These are phyloP conservation scores for Bradysia coprophila DNA, from an alignment of 1,140 invertebrate species.

Conservation along the genomic window DNA sequence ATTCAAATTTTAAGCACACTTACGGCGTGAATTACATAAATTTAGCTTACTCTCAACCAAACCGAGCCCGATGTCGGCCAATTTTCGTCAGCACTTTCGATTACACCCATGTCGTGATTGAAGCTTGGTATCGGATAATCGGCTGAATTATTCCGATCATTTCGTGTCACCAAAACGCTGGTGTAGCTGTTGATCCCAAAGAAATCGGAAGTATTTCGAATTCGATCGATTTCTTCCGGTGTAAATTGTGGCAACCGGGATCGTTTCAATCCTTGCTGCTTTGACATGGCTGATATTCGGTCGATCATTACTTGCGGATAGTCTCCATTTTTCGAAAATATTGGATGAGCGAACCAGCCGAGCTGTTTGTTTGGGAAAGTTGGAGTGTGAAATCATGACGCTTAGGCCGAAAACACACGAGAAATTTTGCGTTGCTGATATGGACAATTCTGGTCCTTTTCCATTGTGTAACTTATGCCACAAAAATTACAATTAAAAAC, in stretches of 20 bases:
- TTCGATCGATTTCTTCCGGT: conserved; percentile 29
- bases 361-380: conserved; percentile 30
- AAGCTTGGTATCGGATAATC: conserved; percentile 27
- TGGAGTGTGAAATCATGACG: too few relatives aligned
- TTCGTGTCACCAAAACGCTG: conserved; percentile 23
- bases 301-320: conserved; percentile 39
- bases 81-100: conserved; percentile 22
- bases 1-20: too few relatives aligned
- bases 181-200: conserved; percentile 40
- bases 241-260: conserved; percentile 42
- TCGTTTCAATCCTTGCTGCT: conserved; percentile 28
- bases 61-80: conserved; percentile 26
- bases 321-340: conserved; percentile 36
- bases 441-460: too few relatives aligned
- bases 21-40: too few relatives aligned
- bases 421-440: too few relatives aligned
- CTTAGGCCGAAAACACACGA: too few relatives aligned
- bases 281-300: conserved; percentile 31
- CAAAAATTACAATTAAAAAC: too few relatives aligned
- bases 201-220: conserved; percentile 39
- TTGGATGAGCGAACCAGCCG: conserved; percentile 39
- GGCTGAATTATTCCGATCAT: conserved; percentile 21
- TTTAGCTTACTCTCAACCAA: conserved; percentile 29
- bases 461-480: too few relatives aligned
- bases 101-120: conserved; percentile 27